These are phyloP conservation scores for Cremastobaeus sp. DNA, from an alignment of 2,888 invertebrate genomes.

Conservation along the genomic window DNA sequence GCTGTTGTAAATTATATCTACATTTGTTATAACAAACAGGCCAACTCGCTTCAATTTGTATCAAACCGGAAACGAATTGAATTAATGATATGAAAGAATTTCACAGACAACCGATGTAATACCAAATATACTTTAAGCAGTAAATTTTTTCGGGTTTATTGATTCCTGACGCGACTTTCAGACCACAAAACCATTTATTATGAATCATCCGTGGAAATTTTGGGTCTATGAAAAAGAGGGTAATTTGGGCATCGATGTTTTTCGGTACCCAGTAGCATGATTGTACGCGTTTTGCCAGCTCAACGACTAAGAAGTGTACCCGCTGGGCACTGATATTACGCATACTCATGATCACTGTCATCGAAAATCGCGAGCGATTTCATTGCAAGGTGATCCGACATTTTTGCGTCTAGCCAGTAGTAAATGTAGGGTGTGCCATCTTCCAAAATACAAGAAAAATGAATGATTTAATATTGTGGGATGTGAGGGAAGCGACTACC, in stretches of 20 bases:
- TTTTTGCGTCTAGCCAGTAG: constrained; percentile 78
- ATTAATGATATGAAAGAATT: too few relatives aligned
- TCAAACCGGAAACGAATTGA: too few relatives aligned
- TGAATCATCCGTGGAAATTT: constrained; percentile 73
- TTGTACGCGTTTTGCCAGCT: constrained; percentile 64
- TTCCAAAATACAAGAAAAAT: constrained; percentile 37
- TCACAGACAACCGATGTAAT: too few relatives aligned
- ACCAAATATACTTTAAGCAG: too few relatives aligned
- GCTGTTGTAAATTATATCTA: too few relatives aligned
- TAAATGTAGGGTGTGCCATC: constrained; percentile 74
- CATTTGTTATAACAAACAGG: too few relatives aligned
- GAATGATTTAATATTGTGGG: constrained; percentile 53
- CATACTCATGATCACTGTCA: constrained; percentile 75
- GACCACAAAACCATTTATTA: constrained; percentile 73
- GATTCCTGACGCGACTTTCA: constrained; percentile 35
- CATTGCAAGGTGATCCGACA: constrained; percentile 72
- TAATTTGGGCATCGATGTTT: constrained; percentile 74
- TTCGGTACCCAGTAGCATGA: constrained; percentile 76
- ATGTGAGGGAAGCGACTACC: constrained; percentile 45
- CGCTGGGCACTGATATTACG: constrained; percentile 75
- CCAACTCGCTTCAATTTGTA: too few relatives aligned
- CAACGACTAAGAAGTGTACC: constrained; percentile 63
- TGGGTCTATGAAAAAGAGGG: constrained; percentile 66
- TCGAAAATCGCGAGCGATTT: constrained; percentile 72
- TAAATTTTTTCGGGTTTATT: too few relatives aligned